These are phyloP conservation scores for Drosophila kambysellisi DNA, from an alignment of 2,888 invertebrate genomes.

Conservation along the genomic window DNA sequence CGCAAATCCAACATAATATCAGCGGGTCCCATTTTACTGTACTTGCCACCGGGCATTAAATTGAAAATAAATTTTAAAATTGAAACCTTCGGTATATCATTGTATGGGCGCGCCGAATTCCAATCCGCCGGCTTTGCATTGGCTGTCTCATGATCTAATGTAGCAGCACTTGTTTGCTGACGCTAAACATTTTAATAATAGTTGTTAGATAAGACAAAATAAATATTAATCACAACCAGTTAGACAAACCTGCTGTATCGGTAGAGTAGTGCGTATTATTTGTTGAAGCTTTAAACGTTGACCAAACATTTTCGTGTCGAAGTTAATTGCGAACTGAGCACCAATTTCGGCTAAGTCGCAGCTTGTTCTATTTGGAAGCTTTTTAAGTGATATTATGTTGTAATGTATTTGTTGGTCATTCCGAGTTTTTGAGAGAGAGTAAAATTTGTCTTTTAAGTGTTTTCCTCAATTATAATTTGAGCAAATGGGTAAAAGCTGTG, in stretches of 20 bases:
- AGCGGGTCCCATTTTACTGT: constrained; percentile 50
- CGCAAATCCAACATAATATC: constrained; percentile 55
- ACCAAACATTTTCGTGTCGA: constrained; percentile 42
- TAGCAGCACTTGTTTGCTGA: constrained; percentile 45
- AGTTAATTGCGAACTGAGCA: constrained; percentile 17
- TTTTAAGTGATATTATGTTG: background rate
- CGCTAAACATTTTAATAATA: constrained; percentile 39
- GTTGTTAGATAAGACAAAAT: background rate
- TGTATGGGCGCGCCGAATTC: constrained; percentile 66
- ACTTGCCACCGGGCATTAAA: constrained; percentile 72
- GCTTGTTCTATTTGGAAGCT: background rate
- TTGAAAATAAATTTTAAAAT: constrained; percentile 33
- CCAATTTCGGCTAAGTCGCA: background rate
- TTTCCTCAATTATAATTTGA: background rate
- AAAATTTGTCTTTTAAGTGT: background rate
- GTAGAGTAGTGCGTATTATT: constrained; percentile 11
- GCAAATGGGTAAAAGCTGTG: constrained; percentile 8
- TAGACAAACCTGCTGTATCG: constrained; percentile 49
- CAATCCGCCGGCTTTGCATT: constrained; percentile 54
- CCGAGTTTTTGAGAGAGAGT: background rate
- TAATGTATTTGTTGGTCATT: background rate
- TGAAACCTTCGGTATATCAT: constrained; percentile 65
- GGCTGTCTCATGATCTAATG: constrained; percentile 1
- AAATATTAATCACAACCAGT: background rate
- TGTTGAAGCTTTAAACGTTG: constrained; percentile 31